Base-by-base conservation (phyloP, 2,888 invertebrate genomes). In the Luffia ferchaultella region DNA sequence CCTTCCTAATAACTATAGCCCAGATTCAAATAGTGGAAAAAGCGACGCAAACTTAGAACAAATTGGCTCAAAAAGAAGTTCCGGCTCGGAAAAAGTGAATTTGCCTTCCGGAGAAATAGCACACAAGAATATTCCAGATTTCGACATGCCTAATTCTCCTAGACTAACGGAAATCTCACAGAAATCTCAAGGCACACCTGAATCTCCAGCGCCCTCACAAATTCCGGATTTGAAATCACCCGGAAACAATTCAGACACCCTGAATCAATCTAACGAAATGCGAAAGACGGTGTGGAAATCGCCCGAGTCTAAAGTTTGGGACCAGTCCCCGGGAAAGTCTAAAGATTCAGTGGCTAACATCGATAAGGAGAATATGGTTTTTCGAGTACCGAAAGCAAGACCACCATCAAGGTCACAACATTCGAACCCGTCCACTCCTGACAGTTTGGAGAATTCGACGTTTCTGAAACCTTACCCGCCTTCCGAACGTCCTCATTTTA, bases 381-480 rank as follows among this genome's bases (percentile, higher is more conserved):
- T 89, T 59, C 74, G 89, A 60, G 87, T 89, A 17, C 89, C 89
- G 1, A 89, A 87, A 68, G 88, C 88, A 1, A 80, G 88, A 58
- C 88, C 88, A 20, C 89, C 87, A 20, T 89, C 88, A 2, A 76
- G 89, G 53, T 86, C 84, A 1, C 85, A 83, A 51, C 73, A 86
- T 20, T 72, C 74, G 9, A 80, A 84, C n/a, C 67, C 63, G 49
- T 68, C 67, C 57, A 79, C 85, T 18, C 68, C 73, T 1, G 83
- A 86, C 48, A 66, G 75, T 15, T 50, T 78, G 45, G 86, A 84
- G 57, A 77, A 80, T 54, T 80, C 85, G 5, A 88, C 89, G 5
- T 89, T 89, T 63, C 64, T 89, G 16, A 88, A 89, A 64, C 89
- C 89, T 0, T 88, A 86, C 56, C 89, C 88, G 43, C 88, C 88